Conservation (phyloP, 2,113 vertebrate genomes). For the Suricata suricatta region DNA sequence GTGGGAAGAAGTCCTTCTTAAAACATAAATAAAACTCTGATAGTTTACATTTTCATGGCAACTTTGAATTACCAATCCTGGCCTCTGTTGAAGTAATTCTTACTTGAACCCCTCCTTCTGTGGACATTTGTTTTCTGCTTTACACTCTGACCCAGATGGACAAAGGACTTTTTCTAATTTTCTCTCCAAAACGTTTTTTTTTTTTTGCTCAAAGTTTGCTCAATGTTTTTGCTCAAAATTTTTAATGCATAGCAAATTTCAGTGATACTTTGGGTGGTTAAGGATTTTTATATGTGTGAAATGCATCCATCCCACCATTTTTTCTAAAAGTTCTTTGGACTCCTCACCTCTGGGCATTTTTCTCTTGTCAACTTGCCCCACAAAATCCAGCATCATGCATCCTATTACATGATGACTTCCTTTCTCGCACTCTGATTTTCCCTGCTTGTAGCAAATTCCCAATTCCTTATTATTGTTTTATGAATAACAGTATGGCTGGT, state of each 20-base stretch:
- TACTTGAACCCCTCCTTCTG: neutral
- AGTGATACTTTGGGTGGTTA: neutral
- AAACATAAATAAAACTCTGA: neutral
- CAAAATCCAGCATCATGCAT: neutral
- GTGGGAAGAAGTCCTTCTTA: neutral
- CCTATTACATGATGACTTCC: neutral
- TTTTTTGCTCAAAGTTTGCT: too few species aligned
- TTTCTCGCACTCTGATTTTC: neutral
- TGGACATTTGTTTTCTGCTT: neutral
- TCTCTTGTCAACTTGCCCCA: neutral
- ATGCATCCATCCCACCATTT: neutral
- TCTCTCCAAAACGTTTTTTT: neutral
- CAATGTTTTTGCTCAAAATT: neutral
- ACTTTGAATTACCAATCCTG: neutral
- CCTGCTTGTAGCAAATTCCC: neutral
- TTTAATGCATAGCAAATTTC: neutral
- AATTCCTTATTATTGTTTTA: neutral
- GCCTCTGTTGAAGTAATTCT: neutral
- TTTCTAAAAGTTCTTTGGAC: neutral
- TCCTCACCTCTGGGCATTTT: neutral
- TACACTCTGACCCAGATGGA: neutral
- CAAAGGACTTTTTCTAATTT: neutral
- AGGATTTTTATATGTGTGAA: neutral
- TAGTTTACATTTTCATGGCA: neutral
- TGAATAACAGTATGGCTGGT: neutral